These are phyloP conservation scores for Drosophila buzzatii DNA, from an alignment of 2,888 invertebrate species.

Conservation along the genomic window DNA sequence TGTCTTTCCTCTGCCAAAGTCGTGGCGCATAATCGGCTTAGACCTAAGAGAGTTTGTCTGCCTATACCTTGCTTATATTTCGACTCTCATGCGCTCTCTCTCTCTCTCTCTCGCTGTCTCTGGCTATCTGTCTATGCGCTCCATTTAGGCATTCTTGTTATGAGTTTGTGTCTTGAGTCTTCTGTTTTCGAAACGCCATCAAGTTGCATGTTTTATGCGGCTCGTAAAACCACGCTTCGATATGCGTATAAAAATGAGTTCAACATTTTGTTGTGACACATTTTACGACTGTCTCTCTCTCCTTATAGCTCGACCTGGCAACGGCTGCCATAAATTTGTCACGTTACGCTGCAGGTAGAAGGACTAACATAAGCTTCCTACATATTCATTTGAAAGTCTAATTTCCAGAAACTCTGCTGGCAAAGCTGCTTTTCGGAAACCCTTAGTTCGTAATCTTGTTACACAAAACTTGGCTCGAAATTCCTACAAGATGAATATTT, in stretches of 20 bases:
- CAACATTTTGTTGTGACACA: slow-evolving; percentile 79
- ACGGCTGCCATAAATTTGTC: slow-evolving; percentile 8
- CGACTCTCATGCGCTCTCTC: no score
- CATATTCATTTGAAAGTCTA: background rate
- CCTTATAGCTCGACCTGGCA: slow-evolving; percentile 4
- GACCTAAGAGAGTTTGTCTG: slow-evolving; percentile 25
- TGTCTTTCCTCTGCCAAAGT: slow-evolving; percentile 25
- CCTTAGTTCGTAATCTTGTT: background rate
- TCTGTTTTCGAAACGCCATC: slow-evolving; percentile 67
- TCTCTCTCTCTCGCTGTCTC: slow-evolving; percentile 3
- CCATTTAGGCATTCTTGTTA: slow-evolving; percentile 67
- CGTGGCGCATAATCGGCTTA: slow-evolving; percentile 72
- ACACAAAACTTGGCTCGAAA: background rate
- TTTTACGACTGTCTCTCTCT: slow-evolving; percentile 39
- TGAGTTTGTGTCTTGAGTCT: slow-evolving; percentile 72
- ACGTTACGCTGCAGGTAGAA: slow-evolving; percentile 11
- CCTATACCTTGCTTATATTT: slow-evolving; percentile 2
- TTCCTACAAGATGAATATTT: background rate
- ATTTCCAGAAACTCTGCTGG: background rate
- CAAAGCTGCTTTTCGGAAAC: background rate
- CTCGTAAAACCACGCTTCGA: slow-evolving; percentile 55
- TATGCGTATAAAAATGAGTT: slow-evolving; percentile 69
- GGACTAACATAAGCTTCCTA: background rate
- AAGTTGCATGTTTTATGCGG: slow-evolving; percentile 72
- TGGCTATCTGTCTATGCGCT: slow-evolving; percentile 29